These are phyloP conservation scores for Apodemia mormo DNA, from an alignment of 2,888 invertebrate species.

Conservation along the genomic window DNA sequence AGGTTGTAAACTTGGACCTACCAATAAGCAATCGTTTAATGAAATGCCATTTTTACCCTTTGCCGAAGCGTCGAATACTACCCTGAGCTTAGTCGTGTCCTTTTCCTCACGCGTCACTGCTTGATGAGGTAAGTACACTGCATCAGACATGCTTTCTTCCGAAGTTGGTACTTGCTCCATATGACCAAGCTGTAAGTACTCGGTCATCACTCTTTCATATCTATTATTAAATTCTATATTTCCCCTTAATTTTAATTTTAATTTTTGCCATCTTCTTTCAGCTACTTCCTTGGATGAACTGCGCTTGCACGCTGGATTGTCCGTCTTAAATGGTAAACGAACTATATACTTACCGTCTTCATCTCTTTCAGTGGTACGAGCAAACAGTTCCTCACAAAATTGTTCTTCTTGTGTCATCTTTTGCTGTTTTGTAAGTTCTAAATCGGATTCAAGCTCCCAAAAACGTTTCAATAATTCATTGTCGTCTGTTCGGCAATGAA, in stretches of 20 bases:
- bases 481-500: too few relatives aligned
- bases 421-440: not conserved
- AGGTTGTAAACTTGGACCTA: constrained; percentile 36
- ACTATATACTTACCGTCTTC: constrained; percentile 4
- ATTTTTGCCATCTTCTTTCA: not conserved
- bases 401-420: not conserved
- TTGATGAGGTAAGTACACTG: not conserved
- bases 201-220: not conserved
- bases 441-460: not conserved
- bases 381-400: not conserved
- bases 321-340: not conserved
- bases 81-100: not conserved
- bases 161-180: not conserved
- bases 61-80: constrained; percentile 21
- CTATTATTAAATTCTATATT: not conserved
- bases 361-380: not conserved
- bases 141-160: not conserved
- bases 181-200: not conserved
- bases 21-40: constrained; percentile 30
- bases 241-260: not conserved
- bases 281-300: not conserved
- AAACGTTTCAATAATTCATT: too few relatives aligned
- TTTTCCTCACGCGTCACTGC: not conserved
- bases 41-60: constrained; percentile 26
- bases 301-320: not conserved